Base-by-base conservation (phyloP, 2,888 invertebrate genomes). In the Drosophila helvetica region DNA sequence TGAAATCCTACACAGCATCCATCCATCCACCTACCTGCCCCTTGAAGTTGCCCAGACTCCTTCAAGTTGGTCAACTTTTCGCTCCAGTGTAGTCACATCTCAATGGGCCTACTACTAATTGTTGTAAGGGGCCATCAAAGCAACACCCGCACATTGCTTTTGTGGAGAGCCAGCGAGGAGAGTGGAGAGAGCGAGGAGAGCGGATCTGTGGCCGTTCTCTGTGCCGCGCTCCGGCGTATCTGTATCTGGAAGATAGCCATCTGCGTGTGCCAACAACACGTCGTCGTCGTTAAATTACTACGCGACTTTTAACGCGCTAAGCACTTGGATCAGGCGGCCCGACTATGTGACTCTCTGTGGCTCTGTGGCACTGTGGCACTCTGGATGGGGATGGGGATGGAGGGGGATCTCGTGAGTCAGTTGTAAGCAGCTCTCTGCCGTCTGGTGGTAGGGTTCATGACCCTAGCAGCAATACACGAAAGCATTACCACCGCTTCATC, bases 271-370 rank as follows among this genome's bases (percentile, higher is more conserved):
- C 72, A 65, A 68, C 73, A 71, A 89, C 85, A 85, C 85, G 85
- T 85, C 76, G 89, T 72, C 63, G 78, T 85, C 88, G 85, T 85
- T 85, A 85, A 85, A 77, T 85, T 75, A 87, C 79, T 74, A 89
- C 75, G 85, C 81, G 85, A 81, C 83, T 87, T 75, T 78, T 77
- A 83, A 74, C 70, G 78, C 67, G 70, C 86, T 78, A 82, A 83
- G 77, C 82, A 84, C 80, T 77, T 67, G 75, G 52, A 19, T 48
- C 42, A 38, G 76, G 55, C 43, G 17, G 50, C 47, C 52, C 45
- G 33, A 38, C 50, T 57, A 38, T 69, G 48, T 50, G 68, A 56
- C 48, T 68, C 22, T 55, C 19, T 22, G 48, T 25, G 52, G 27
- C 27, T 42, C 5, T 25, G 6, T 25, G 0, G 25, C 25, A 48